Evolutionary conservation across 2,113 vertebrate genomes (phyloP).

Genomic region (Scartelaos histophorus): DNA sequence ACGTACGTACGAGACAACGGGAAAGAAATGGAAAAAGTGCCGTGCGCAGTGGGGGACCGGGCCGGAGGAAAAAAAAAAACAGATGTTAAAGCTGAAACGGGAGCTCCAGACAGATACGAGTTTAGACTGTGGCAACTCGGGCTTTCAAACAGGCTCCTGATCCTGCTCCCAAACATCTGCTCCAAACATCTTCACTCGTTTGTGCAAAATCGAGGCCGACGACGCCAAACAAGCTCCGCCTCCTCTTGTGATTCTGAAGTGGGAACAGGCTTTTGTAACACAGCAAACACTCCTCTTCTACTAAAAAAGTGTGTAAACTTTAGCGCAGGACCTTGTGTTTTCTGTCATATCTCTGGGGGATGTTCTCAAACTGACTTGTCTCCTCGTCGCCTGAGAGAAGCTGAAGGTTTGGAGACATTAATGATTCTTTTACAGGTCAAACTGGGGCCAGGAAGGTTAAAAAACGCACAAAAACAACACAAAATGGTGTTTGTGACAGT

Average conservation of each 20-base stretch:
- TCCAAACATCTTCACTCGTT: constrained; percentile 28
- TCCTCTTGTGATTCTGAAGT: constrained; percentile 22
- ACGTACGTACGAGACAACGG: background rate
- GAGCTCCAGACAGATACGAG: background rate
- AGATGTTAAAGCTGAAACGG: constrained; percentile 8
- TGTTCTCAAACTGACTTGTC: no score
- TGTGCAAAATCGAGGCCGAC: constrained; percentile 40
- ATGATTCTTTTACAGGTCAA: no score
- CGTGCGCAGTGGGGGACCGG: background rate
- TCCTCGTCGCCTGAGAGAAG: no score
- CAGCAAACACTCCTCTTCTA: no score
- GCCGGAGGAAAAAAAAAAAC: background rate
- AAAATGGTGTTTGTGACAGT: no score
- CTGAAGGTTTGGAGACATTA: no score
- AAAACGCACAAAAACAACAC: no score
- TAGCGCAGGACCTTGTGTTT: background rate
- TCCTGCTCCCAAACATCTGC: constrained; percentile 23
- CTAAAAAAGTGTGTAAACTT: no score
- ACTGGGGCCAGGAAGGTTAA: no score
- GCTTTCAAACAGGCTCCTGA: background rate
- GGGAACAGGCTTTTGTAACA: constrained; percentile 2
- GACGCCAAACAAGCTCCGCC: constrained; percentile 12
- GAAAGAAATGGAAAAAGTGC: constrained; percentile 17
- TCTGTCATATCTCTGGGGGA: no score
- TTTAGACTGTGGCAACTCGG: constrained; percentile 15